phyloP scores from a whole-genome alignment of 2,888 invertebrate species.

The Molorchus minor region DNA sequence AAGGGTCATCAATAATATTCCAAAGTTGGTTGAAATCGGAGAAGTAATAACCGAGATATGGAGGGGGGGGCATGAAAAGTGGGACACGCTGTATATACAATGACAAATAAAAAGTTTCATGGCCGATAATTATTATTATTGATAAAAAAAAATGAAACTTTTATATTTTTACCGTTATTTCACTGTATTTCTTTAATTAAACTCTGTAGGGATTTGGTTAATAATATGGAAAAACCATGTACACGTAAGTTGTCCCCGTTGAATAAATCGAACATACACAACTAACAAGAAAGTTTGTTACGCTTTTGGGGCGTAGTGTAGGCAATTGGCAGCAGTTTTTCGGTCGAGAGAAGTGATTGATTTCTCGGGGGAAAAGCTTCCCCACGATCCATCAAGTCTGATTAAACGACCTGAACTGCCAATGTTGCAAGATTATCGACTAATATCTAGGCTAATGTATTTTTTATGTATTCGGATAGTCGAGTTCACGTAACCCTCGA shows the following conservation, averaged over 20 bases:
- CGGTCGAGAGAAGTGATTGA: constrained; percentile 59
- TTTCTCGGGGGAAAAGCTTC: constrained; percentile 59
- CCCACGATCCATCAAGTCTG: constrained; percentile 60
- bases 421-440: constrained; percentile 56
- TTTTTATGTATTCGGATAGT: constrained; percentile 53
- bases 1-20: no score
- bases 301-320: constrained; percentile 45
- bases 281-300: constrained; percentile 48
- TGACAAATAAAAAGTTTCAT: no score
- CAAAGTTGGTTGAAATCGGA: no score
- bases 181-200: no score
- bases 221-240: no score
- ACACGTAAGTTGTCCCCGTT: constrained; percentile 37
- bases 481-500: constrained; percentile 28
- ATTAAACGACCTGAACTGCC: constrained; percentile 57
- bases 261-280: constrained; percentile 43
- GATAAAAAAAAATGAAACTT: no score
- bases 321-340: constrained; percentile 59
- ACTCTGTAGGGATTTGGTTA: no score
- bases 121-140: no score
- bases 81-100: no score
- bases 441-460: constrained; percentile 58
- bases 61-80: no score
- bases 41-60: no score
- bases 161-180: no score